phyloP scores from a whole-genome alignment of 2,797 vertebrate species.

The Myotis daubentonii region DNA sequence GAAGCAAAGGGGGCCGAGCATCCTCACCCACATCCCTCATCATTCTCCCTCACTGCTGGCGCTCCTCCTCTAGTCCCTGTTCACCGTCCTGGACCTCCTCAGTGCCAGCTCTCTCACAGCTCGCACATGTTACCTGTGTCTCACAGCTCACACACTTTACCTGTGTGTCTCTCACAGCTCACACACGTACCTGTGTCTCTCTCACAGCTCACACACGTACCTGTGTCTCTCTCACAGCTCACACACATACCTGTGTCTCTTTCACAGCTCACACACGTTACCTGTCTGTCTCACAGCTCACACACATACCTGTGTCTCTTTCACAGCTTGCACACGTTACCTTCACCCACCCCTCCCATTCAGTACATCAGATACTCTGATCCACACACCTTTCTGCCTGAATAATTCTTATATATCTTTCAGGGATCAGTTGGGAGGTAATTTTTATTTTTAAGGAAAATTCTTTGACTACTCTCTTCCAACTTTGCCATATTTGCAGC shows the following conservation, averaged over 20 bases:
- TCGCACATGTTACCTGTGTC: no score
- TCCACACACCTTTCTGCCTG: neutral
- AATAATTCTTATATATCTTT: neutral
- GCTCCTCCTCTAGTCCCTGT: neutral
- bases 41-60: neutral
- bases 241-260: neutral
- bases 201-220: no score
- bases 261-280: no score
- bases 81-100: neutral
- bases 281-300: neutral
- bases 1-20: rapidly evolving
- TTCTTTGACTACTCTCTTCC: neutral
- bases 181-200: neutral
- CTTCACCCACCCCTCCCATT: neutral
- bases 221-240: neutral
- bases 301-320: neutral
- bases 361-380: neutral
- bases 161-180: neutral
- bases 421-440: neutral
- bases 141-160: no score
- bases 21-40: neutral
- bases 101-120: neutral
- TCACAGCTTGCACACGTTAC: no score
- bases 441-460: neutral
- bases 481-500: neutral